Evolutionary conservation across 2,113 vertebrate genomes (phyloP).

Genomic region (Prinia subflava): DNA sequence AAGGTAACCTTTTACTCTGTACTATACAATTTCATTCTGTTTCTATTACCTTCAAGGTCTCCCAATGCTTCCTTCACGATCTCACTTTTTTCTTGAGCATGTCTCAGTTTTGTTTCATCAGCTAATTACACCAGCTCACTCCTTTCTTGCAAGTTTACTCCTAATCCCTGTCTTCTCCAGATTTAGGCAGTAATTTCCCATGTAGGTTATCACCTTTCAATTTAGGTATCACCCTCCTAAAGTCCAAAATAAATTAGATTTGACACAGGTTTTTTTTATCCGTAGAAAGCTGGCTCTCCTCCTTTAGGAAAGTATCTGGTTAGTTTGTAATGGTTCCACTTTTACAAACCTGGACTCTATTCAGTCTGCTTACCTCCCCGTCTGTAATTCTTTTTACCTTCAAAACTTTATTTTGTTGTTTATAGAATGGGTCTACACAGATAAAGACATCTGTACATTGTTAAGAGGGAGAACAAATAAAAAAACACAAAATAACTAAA

Average conservation of each 20-base stretch:
- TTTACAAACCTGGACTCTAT: neutral
- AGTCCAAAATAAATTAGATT: conserved; percentile 12
- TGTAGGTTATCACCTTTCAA: neutral
- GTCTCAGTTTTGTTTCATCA: conserved; percentile 3
- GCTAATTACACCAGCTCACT: neutral
- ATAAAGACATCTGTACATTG: neutral
- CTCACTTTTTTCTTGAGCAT: neutral
- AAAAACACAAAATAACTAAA: neutral
- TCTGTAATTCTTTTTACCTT: neutral
- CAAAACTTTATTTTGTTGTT: neutral
- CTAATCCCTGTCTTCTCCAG: neutral
- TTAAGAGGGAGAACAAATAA: neutral
- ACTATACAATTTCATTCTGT: neutral
- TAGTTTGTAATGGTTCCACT: neutral
- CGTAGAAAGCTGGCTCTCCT: neutral
- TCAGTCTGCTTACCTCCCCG: accelerated
- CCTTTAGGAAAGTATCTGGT: neutral
- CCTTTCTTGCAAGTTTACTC: neutral
- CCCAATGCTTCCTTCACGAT: neutral
- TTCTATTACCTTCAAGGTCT: conserved; percentile 17
- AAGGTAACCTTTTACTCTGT: neutral
- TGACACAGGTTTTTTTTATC: neutral
- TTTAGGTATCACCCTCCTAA: neutral
- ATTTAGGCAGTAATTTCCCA: neutral
- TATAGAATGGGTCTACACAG: neutral